Conservation (phyloP, 2,888 invertebrate genomes). For the Tetramorium bicarinatum region DNA sequence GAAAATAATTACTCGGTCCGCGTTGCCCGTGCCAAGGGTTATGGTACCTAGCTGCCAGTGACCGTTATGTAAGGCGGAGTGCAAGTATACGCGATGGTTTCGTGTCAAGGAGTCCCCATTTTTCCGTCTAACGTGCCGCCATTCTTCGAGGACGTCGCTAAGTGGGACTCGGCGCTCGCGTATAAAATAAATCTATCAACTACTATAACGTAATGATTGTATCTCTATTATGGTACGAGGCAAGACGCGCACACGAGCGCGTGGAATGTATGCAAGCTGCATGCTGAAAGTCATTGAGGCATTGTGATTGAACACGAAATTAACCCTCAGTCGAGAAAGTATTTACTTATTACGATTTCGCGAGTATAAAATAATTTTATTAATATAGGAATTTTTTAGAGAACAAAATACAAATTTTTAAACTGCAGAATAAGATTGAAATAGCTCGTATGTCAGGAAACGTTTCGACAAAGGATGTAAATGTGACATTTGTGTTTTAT, state of each 20-base stretch:
- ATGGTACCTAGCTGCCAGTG: constrained; percentile 37
- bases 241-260: not conserved
- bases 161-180: constrained; percentile 41
- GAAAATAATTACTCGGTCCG: constrained; percentile 70
- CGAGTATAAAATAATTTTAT: not conserved
- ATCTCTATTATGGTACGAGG: constrained; percentile 27
- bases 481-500: not conserved
- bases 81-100: constrained; percentile 39
- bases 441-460: not conserved
- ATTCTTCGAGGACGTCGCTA: constrained; percentile 48
- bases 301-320: not conserved
- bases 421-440: not conserved
- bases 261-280: constrained; percentile 5
- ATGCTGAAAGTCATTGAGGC: not conserved
- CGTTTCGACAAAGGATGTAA: not conserved
- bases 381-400: not conserved
- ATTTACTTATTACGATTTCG: not conserved
- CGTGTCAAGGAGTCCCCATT: constrained; percentile 59
- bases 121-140: constrained; percentile 36
- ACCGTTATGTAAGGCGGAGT: constrained; percentile 47
- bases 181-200: constrained; percentile 54
- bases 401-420: not conserved
- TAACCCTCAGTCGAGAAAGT: not conserved
- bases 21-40: constrained; percentile 67
- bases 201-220: constrained; percentile 28